phyloP scores from a whole-genome alignment of 2,797 vertebrate genomes.

The Novumbra hubbsi region DNA sequence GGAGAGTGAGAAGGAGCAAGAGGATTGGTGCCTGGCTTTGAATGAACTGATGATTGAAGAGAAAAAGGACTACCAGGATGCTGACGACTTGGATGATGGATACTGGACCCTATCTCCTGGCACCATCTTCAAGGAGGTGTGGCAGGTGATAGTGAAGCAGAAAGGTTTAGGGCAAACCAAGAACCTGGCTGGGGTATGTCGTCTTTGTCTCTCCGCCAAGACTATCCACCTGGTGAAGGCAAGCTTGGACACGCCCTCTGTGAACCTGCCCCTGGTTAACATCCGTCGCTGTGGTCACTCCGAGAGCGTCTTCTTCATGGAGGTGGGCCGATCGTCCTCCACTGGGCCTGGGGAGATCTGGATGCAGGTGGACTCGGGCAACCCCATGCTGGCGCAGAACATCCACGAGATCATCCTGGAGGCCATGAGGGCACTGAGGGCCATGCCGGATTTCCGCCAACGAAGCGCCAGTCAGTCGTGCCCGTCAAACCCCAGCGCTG shows the following conservation, averaged over 20 bases:
- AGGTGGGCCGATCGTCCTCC: conserved; percentile 82
- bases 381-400: conserved; percentile 71
- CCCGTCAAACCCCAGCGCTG: conserved; percentile 77
- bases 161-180: conserved; percentile 83
- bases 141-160: conserved; percentile 85
- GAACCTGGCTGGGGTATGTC: conserved; percentile 81
- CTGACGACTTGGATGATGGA: conserved; percentile 68
- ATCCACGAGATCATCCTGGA: conserved; percentile 87
- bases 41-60: conserved; percentile 77
- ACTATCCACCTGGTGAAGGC: conserved; percentile 82
- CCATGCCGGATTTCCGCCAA: conserved; percentile 82
- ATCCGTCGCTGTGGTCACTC: conserved; percentile 86
- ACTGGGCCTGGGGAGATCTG: conserved; percentile 85
- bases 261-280: conserved; percentile 84
- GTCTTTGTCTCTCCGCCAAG: conserved; percentile 81
- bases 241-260: conserved; percentile 79
- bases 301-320: conserved; percentile 86
- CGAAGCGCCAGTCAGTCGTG: conserved; percentile 83
- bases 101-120: conserved; percentile 70
- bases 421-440: conserved; percentile 84
- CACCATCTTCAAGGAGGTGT: conserved; percentile 81
- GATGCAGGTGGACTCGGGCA: conserved; percentile 78
- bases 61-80: conserved; percentile 61
- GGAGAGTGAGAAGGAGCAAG: conserved; percentile 82
- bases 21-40: conserved; percentile 81